Percentiles rank a stretch among this genome's conserved stretches.
Conservation (phyloP, 2,797 vertebrate species). For the Hafferia zeledoni region DNA sequence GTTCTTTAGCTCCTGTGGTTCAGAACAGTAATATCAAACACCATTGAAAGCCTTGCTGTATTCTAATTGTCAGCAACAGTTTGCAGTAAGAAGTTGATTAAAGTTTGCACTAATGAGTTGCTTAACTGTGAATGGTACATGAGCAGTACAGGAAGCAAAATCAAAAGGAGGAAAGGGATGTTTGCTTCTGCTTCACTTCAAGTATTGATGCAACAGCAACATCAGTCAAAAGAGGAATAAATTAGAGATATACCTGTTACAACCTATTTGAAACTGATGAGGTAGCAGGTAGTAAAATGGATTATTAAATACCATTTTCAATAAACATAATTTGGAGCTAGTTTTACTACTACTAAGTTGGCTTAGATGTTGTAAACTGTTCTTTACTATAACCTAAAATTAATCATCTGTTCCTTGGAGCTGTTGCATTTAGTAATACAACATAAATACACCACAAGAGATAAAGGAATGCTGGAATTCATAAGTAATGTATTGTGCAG, state of each 20-base stretch:
- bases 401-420: not conserved
- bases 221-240: not conserved
- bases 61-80: not conserved
- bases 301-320: not conserved
- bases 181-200: not conserved
- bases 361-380: not conserved
- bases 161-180: not conserved
- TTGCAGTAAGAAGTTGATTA: not conserved
- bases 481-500: not conserved
- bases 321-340: not conserved
- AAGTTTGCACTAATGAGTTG: not conserved
- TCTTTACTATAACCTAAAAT: not conserved
- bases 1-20: not conserved
- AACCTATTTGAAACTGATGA: not conserved
- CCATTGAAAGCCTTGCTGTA: not conserved
- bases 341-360: not conserved
- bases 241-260: not conserved
- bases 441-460: not conserved
- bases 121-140: not conserved
- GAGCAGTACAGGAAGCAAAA: not conserved
- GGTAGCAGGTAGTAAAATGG: not conserved
- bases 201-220: not conserved
- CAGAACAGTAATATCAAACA: not conserved
- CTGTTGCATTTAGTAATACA: not conserved
- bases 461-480: not conserved